Evolutionary conservation across 2,797 vertebrate genomes (phyloP), one percentile per base, ranked within the genome.

Genomic region (Miichthys miiuy): DNA sequence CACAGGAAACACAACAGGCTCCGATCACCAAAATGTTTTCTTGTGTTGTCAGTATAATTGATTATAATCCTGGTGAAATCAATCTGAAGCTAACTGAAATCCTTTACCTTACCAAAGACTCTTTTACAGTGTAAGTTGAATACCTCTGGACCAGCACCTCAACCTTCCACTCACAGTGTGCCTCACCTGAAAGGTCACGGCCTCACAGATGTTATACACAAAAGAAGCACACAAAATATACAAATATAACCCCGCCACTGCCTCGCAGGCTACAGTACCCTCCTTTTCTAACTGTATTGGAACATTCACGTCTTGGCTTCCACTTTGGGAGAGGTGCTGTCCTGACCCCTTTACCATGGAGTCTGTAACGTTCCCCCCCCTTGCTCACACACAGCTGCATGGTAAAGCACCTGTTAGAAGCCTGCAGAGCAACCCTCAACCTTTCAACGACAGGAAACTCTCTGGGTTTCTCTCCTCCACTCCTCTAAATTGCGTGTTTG

Each of bases 381-480:
- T 30, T 78, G 65, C 86, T 58, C 68, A 56, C 77, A 68, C 81
- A 85, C 94, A 94, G 92, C 93, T 95, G 95, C 90, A 84, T 3
- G n/a, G n/a, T 30, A 8, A 47, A 87, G 87, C 95, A 96, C 93
- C 95, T 96, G 95, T 85, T 79, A 77, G 66, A 82, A 77, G 77
- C 57, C 70, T 88, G 84, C 89, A 90, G 85, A 85, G 85, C 85
- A 93, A 88, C 85, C 90, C 88, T 92, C 88, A 94, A 88, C 78
- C 62, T 90, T 79, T 92, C 91, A 96, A 95, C 95, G 94, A 95
- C 95, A 95, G 95, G 95, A 96, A 96, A 85, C 92, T 79, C 87
- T 90, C 88, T 86, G 87, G 83, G 87, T 82, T 5, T 82, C 80
- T 88, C 78, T 81, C 79, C 80, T 81, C 52, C 78, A 75, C 83